phyloP scores from a whole-genome alignment of 2,888 invertebrate genomes.

The Aleiodes leptofemur region DNA sequence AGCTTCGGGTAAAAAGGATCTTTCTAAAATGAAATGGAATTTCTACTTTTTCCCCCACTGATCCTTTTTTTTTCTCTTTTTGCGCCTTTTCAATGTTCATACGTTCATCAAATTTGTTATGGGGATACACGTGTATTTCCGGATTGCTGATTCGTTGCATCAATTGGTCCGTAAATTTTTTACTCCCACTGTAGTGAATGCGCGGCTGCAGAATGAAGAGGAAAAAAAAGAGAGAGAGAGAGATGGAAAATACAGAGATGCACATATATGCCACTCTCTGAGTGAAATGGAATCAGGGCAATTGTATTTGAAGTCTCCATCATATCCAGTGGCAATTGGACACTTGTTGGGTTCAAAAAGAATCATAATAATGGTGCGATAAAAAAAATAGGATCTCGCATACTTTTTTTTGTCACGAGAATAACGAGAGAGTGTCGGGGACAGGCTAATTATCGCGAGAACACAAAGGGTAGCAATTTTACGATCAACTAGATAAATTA shows the following conservation, averaged over 20 bases:
- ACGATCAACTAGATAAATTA: neutral
- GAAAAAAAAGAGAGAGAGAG: no score
- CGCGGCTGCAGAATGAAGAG: no score
- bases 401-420: neutral
- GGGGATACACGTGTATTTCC: neutral
- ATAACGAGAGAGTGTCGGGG: slow-evolving; percentile 13
- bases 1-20: neutral
- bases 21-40: no score
- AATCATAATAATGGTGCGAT: no score
- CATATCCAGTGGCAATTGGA: slow-evolving; percentile 24
- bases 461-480: neutral
- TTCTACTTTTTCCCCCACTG: neutral
- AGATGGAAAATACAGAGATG: no score
- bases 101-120: neutral
- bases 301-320: slow-evolving; percentile 28
- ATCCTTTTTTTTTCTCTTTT: neutral
- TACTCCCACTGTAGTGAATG: no score
- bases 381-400: slow-evolving; percentile 8
- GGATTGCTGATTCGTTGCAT: slow-evolving; percentile 10
- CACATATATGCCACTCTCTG: neutral
- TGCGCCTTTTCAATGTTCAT: no score
- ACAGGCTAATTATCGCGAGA: slow-evolving; percentile 7
- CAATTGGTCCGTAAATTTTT: slow-evolving; percentile 23
- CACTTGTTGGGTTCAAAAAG: slow-evolving; percentile 12
- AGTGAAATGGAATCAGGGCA: slow-evolving; percentile 34